Evolutionary conservation across 2,113 vertebrate genomes (phyloP).

Genomic region (Equus quagga): DNA sequence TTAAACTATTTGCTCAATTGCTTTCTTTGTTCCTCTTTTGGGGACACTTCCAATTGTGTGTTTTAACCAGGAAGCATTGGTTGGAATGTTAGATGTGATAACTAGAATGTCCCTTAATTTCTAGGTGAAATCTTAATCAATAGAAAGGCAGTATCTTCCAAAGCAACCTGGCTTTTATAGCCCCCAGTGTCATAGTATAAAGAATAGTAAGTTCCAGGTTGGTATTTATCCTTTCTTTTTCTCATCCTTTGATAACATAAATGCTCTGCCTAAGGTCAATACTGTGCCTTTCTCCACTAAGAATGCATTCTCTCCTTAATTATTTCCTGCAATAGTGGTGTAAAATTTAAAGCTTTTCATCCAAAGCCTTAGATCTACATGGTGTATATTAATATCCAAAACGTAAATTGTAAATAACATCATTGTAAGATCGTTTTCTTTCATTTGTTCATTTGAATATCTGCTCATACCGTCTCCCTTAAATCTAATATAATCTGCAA

Average conservation of each 20-base stretch:
- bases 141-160: not conserved
- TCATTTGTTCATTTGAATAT: conserved; percentile 58
- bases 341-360: not conserved
- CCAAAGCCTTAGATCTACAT: not conserved
- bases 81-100: not conserved
- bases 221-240: not conserved
- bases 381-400: conserved; percentile 1
- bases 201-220: not conserved
- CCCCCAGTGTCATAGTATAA: not conserved
- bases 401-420: conserved; percentile 23
- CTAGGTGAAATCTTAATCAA: not conserved
- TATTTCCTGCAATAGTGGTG: not conserved
- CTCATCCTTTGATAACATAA: not conserved
- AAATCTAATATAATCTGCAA: conserved; percentile 63
- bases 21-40: not conserved
- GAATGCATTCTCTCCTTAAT: not conserved
- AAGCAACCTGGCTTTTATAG: not conserved
- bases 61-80: not conserved
- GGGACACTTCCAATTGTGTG: not conserved
- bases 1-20: not conserved
- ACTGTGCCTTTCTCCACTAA: not conserved
- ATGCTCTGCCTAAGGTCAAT: not conserved
- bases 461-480: conserved; percentile 24
- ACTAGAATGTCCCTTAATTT: not conserved
- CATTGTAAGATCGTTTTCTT: conserved; percentile 11